Percentiles rank a stretch among this genome's conserved stretches.
phyloP scores from a whole-genome alignment of 2,113 vertebrate species.

The Bambusicola thoracicus region DNA sequence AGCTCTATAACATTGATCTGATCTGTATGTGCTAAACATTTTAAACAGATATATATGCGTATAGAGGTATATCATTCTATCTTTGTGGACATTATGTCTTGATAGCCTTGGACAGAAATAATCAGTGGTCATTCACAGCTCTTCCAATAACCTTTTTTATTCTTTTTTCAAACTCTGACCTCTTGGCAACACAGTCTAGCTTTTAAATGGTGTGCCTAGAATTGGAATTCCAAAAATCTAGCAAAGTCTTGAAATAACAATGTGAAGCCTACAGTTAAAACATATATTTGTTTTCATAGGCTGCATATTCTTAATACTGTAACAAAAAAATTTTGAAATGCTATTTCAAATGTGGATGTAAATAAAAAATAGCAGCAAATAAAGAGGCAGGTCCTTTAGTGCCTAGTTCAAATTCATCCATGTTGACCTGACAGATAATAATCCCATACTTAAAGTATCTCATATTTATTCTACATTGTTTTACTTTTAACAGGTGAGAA shows the following conservation, averaged over 20 bases:
- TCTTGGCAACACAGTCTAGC: not conserved
- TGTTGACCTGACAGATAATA: not conserved
- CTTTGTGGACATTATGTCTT: not conserved
- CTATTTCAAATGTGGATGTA: not conserved
- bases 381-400: accelerated
- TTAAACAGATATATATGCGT: not conserved
- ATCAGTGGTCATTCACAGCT: not conserved
- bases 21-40: not conserved
- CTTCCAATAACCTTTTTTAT: not conserved
- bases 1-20: not conserved
- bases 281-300: not conserved
- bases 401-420: not conserved
- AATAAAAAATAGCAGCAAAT: not conserved
- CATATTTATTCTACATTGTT: not conserved
- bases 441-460: not conserved
- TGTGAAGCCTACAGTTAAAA: not conserved
- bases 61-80: not conserved
- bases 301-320: not conserved
- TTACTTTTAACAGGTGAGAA: not conserved
- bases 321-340: not conserved
- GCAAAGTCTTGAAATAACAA: not conserved
- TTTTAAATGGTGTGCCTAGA: not conserved
- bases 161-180: not conserved
- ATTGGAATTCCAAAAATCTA: not conserved
- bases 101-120: accelerated